Evolutionary conservation across 37 sponge, comb jelly and placozoan genomes (phyloP), one percentile per base, ranked within the genome.

Genomic region (Aplysina aerophoba): DNA sequence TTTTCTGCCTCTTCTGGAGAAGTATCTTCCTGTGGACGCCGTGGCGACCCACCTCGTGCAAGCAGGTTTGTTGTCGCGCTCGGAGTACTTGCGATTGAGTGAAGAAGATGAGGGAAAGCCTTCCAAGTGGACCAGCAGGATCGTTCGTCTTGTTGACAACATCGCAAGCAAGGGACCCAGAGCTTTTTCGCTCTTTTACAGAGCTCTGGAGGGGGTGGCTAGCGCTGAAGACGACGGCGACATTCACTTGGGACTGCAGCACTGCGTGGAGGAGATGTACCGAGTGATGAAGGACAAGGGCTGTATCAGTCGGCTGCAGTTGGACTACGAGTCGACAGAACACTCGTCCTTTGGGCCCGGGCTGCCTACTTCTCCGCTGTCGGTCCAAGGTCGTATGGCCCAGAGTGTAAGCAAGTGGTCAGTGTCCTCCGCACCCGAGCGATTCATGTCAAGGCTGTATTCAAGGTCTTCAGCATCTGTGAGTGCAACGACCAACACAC

Each of bases 1-100:
- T 21, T 75, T 75, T 44, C 25, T 75, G 44, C 78, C 78, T 50
- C 53, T 75, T 21, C 53, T 75, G 54, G 78, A 75, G 21, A 36
- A 41, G 50, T 75, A 75, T 15, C 54, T 75, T 22, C 78, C 78
- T n/a, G 13, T 75, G 3, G 78, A 75, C 15, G 38, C 44, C 12
- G 37, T 36, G 2, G 78, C 54, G 16, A 12, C 78, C 0, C 40
- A 75, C 25, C 54, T 75, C 4, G 14, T 75, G 16, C 44, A 36
- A 41, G n/a, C 38, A 14, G 38, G 37, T 2, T 44, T 75, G 24
- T 25, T 75, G 38, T 40, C 78, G 21, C 44, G 78, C 25, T 13
- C 22, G 22, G 78, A 75, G 25, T 75, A 75, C 78, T 50, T 75
- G n/a, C 15, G 3, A 1, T 21, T 75, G 24, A 75, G 41, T 5